A percentile compares a stretch with the other conserved stretches of the same genome.
These are phyloP conservation scores for Eupithecia insigniata DNA, from an alignment of 2,888 invertebrate genomes.

Conservation along the genomic window DNA sequence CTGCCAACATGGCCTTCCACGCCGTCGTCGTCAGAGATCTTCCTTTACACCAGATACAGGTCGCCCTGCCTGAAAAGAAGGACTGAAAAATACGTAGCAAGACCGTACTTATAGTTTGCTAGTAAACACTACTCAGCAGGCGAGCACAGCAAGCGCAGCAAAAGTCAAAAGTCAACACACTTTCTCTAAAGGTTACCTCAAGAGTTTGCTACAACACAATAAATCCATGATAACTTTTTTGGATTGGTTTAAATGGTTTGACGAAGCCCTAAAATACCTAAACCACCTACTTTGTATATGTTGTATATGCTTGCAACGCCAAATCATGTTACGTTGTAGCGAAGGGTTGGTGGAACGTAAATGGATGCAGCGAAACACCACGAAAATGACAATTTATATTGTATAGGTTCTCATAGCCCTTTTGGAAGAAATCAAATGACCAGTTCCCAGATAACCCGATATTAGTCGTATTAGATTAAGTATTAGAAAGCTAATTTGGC, in stretches of 20 bases:
- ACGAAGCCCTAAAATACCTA: background rate
- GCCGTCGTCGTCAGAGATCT: constrained; percentile 94
- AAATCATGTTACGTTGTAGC: background rate
- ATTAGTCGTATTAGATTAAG: constrained; percentile 4
- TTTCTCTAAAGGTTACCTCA: background rate
- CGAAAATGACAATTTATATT: background rate
- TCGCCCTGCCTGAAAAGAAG: constrained; percentile 76
- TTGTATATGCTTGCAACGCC: background rate
- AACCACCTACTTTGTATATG: background rate
- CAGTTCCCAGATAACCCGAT: background rate
- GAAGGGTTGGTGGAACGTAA: background rate
- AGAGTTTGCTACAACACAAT: background rate
- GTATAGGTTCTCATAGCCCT: background rate
- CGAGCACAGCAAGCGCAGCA: no score
- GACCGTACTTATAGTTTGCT: background rate
- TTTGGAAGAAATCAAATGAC: background rate
- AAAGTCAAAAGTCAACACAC: background rate
- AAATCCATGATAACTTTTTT: background rate
- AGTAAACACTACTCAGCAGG: background rate
- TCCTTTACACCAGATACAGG: constrained; percentile 90
- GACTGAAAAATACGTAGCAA: constrained; percentile 21
- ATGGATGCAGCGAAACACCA: background rate
- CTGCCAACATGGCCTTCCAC: constrained; percentile 96
- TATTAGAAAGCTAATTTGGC: constrained; percentile 7
- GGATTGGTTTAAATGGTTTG: background rate